Evolutionary conservation across 2,113 vertebrate genomes (phyloP), one percentile per base, ranked within the genome.

Genomic region (Eptesicus fuscus): DNA sequence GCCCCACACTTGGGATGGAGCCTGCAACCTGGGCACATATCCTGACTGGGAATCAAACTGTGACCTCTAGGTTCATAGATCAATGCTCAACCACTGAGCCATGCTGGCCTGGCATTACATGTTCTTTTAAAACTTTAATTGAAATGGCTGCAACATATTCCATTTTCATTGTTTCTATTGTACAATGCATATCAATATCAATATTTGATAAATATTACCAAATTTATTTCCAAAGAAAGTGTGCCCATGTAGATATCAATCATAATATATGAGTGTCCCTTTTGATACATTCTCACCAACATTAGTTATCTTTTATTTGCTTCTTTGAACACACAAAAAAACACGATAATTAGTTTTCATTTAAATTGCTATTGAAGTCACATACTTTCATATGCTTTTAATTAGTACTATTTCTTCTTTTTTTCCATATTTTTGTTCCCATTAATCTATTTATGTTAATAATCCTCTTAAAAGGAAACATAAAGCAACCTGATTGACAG

Each of bases 171-270:
- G 35, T 9, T 85, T 63, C 11, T 42, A 13, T 59, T 83, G 2
- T 94, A 32, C 1, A 23, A 11, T 35, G 7, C 1, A 65, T 70
- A 28, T 56, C 30, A 83, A 4, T 84, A 63, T 79, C 3, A 8
- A 88, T 67, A 79, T 85, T 90, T 91, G 28, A 77, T 90, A 28
- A 67, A 83, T 37, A 90, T 30, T 93, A 49, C 32, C 69, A 93
- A 76, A 83, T 67, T 80, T 89, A 32, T 87, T 88, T 30, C 32
- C 20, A 49, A 63, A 91, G 53, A 56, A 4, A 47, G 9, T 53
- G 1, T 37, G 42, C 23, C 12, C 16, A 42, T 56, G 40, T 74
- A 51, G 7, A 65, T 28, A 85, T 11, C 8, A 28, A 37, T 37
- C 91, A 30, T 4, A 47, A 35, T 56, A n/a, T 13, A 69, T 71